phyloP scores from a whole-genome alignment of 2,888 invertebrate genomes.

The Melieria picta region DNA sequence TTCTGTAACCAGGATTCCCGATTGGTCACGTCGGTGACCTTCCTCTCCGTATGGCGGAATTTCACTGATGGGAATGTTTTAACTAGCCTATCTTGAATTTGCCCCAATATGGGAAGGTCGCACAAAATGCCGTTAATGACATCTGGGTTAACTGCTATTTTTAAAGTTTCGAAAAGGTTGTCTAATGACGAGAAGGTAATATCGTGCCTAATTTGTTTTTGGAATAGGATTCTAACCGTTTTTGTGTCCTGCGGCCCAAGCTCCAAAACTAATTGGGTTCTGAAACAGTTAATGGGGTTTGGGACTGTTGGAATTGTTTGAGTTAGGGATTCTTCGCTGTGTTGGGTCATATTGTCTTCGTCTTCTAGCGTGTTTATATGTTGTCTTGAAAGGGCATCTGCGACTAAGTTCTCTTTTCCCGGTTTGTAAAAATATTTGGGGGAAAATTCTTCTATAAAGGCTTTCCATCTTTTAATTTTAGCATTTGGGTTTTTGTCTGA shows the following conservation, averaged over 20 bases:
- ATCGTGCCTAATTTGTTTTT: constrained; percentile 34
- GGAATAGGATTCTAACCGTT: constrained; percentile 22
- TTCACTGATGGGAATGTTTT: constrained; percentile 34
- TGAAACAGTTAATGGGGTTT: constrained; percentile 36
- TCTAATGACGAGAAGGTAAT: constrained; percentile 25
- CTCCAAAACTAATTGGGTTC: constrained; percentile 35
- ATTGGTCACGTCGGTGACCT: neutral
- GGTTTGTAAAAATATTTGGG: constrained; percentile 20
- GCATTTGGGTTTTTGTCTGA: constrained; percentile 41
- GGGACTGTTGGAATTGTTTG: constrained; percentile 30
- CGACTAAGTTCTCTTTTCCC: constrained; percentile 19
- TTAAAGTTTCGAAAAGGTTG: neutral
- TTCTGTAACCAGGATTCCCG: neutral
- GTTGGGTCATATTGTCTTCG: constrained; percentile 18
- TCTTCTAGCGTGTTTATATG: constrained; percentile 33
- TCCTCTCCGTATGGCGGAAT: neutral
- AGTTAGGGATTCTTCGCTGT: constrained; percentile 35
- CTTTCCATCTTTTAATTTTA: constrained; percentile 32
- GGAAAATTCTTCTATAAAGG: constrained; percentile 33
- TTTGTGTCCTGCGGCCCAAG: constrained; percentile 17
- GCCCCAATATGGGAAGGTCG: constrained; percentile 19
- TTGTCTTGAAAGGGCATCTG: constrained; percentile 41
- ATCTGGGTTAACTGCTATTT: neutral
- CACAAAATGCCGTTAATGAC: constrained; percentile 17
- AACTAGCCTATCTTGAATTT: constrained; percentile 30